Percentiles rank a stretch among this genome's conserved stretches.
Evolutionary conservation across 1,140 invertebrate genomes (phyloP).

Genomic region (Spodoptera litura): DNA sequence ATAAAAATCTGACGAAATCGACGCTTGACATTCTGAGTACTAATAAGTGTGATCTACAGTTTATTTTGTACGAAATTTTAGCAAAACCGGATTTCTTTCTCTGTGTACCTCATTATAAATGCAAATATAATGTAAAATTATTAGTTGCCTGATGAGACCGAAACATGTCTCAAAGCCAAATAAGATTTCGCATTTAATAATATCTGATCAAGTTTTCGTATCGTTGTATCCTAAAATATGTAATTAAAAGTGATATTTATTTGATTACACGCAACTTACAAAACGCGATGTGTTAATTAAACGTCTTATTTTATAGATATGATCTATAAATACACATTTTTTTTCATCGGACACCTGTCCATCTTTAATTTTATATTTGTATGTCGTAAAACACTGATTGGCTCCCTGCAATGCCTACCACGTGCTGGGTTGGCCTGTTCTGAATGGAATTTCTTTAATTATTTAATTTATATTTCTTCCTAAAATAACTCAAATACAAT

Average conservation of each 20-base stretch:
- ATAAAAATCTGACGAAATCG: conserved; percentile 30
- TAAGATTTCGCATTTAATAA: conserved; percentile 17
- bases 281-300: conserved; percentile 26
- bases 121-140: conserved; percentile 37
- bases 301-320: conserved; percentile 36
- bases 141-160: conserved; percentile 34
- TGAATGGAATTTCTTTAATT: conserved; percentile 11
- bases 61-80: conserved; percentile 27
- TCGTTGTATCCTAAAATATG: not conserved
- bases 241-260: conserved; percentile 35
- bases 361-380: conserved; percentile 19
- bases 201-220: conserved; percentile 18
- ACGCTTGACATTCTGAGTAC: conserved; percentile 27
- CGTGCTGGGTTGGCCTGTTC: conserved; percentile 4
- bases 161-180: conserved; percentile 33
- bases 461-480: not conserved
- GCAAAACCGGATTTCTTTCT: conserved; percentile 40
- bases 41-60: conserved; percentile 25
- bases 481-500: too few relatives aligned
- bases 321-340: conserved; percentile 34
- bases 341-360: conserved; percentile 20
- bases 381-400: conserved; percentile 10
- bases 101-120: conserved; percentile 35
- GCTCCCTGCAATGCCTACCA: conserved; percentile 25
- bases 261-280: conserved; percentile 8